These are phyloP conservation scores for Syngnathus acus DNA, from an alignment of 2,797 vertebrate genomes.

Conservation along the genomic window DNA sequence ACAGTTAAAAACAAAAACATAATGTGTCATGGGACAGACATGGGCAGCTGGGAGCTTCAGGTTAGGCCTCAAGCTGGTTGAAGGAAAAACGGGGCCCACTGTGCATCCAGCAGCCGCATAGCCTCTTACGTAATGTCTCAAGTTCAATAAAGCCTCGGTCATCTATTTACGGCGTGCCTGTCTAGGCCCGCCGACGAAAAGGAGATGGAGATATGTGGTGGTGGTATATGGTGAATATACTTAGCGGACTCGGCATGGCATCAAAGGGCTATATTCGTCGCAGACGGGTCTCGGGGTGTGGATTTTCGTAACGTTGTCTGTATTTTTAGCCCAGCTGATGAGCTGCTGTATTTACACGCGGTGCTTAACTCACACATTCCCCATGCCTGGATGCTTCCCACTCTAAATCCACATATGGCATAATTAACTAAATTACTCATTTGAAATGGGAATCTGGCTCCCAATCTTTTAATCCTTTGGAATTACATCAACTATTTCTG, in stretches of 20 bases:
- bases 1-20: neutral
- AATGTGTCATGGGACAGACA: slow-evolving; percentile 16
- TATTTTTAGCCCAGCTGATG: slow-evolving; percentile 70
- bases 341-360: slow-evolving; percentile 47
- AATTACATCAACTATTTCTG: neutral
- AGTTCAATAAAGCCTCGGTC: slow-evolving; percentile 67
- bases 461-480: neutral
- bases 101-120: slow-evolving; percentile 56
- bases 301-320: slow-evolving; percentile 56
- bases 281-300: slow-evolving; percentile 57
- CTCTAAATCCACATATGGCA: neutral
- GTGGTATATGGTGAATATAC: too few relatives aligned
- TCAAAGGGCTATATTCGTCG: slow-evolving; percentile 70
- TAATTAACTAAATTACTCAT: neutral
- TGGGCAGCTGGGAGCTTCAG: slow-evolving; percentile 45
- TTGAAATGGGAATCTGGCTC: neutral
- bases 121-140: slow-evolving; percentile 74
- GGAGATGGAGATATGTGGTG: too few relatives aligned
- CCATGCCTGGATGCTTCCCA: neutral
- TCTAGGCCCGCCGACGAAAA: slow-evolving; percentile 72
- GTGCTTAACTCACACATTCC: slow-evolving; percentile 16
- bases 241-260: slow-evolving; percentile 58
- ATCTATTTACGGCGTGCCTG: slow-evolving; percentile 65
- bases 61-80: slow-evolving; percentile 32
- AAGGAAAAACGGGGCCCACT: slow-evolving; percentile 39